Evolutionary conservation across 1,140 invertebrate genomes (phyloP), one percentile per base, ranked within the genome.

Genomic region (Heliconius melpomene): DNA sequence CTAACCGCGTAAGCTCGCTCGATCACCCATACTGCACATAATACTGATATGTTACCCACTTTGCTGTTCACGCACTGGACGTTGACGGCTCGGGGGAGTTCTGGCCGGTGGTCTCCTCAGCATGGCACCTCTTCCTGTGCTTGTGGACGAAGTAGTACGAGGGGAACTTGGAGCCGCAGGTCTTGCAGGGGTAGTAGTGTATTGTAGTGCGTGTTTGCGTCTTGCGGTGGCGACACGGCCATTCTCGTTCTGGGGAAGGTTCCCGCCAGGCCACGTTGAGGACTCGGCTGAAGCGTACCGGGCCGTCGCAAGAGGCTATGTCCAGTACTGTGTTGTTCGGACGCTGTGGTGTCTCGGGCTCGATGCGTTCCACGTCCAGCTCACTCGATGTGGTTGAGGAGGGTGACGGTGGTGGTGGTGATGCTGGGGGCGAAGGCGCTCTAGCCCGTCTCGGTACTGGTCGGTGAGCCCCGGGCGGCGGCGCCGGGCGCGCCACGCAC

Each of bases 81-180:
- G 92, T 93, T 18, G 89, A 91, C 0, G 91, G 90, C 72, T 90
- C 88, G 2, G 90, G 92, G 50, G 87, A 86, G 32, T 76, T 79
- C n/a, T 85, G 83, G 1, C 72, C 88, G 20, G 87, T 88, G 74
- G 95, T 90, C 82, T 96, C 96, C 66, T 96, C 96, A 6, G 96
- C 96, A 88, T 98, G 98, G 90, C 97, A 98, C 82, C 97, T 88
- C 93, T 98, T 98, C 36, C 97, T 94, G 92, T 98, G 98, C 87
- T 98, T 98, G 89, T 98, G 98, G 6, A 98, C 98, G 94, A 98
- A 98, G 90, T 98, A 98, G 88, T 98, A 98, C 83, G 97, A 98
- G 0, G 98, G 98, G 88, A 98, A 98, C 94, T 98, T 98, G 88
- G 96, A 97, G 32, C 98, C 98, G 93, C 98, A 98, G 0, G 97